Percentiles rank a stretch among this genome's conserved stretches.
phyloP scores from a whole-genome alignment of 2,888 invertebrate genomes.

The Drosophila nr. fundita region DNA sequence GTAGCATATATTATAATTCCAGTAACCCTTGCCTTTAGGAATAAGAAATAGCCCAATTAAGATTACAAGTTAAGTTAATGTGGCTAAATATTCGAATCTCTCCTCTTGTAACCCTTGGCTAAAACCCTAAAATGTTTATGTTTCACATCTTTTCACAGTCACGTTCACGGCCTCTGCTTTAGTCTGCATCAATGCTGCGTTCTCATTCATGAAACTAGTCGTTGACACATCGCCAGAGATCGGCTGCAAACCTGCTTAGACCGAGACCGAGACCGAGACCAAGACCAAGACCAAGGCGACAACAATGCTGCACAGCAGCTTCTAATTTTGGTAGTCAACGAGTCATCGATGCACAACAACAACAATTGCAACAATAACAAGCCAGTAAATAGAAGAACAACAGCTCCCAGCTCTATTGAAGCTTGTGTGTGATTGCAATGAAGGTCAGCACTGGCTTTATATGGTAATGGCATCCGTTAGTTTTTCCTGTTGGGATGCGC shows the following conservation, averaged over 20 bases:
- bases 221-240: constrained; percentile 59
- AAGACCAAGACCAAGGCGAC: constrained; percentile 22
- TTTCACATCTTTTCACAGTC: constrained; percentile 37
- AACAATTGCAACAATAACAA: constrained; percentile 12
- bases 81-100: neutral
- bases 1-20: neutral
- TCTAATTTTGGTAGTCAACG: constrained; percentile 74
- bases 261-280: constrained; percentile 1
- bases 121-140: constrained; percentile 26
- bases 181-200: constrained; percentile 33
- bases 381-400: constrained; percentile 33
- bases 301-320: constrained; percentile 66
- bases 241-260: constrained; percentile 66
- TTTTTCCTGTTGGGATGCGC: constrained; percentile 77
- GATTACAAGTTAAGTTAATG: neutral
- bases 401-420: constrained; percentile 44
- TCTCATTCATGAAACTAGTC: constrained; percentile 74
- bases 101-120: constrained; percentile 13
- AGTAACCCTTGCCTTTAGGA: neutral
- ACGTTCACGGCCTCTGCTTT: constrained; percentile 43
- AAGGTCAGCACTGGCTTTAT: constrained; percentile 76
- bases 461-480: constrained; percentile 81
- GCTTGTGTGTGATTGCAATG: constrained; percentile 73
- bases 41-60: neutral
- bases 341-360: constrained; percentile 41